Evolutionary conservation across 1,140 invertebrate genomes (phyloP).

Genomic region (Odontomachus brunneus): DNA sequence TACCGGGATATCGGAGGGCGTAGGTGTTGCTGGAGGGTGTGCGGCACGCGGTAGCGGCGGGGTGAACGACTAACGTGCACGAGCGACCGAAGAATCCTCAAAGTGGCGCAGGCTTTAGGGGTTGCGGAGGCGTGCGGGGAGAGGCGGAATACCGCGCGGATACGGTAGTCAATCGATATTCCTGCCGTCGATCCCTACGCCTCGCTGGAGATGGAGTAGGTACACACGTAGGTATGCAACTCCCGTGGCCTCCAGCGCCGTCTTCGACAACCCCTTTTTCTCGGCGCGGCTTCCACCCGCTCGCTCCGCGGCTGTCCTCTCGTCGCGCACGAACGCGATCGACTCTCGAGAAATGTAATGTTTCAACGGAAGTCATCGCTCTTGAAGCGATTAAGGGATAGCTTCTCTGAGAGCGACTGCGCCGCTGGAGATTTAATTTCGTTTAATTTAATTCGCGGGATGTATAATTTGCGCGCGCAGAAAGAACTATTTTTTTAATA

Average conservation of each 20-base stretch:
- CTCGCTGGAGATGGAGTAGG: slow-evolving; percentile 66
- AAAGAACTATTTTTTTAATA: no score
- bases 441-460: no score
- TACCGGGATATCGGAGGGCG: slow-evolving; percentile 55
- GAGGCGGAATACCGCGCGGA: slow-evolving; percentile 43
- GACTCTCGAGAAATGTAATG: slow-evolving; percentile 35
- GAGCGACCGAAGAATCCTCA: slow-evolving; percentile 64
- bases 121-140: not conserved
- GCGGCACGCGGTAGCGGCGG: not conserved
- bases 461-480: no score
- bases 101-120: slow-evolving; percentile 3
- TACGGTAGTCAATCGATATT: slow-evolving; percentile 73
- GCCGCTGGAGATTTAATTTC: no score
- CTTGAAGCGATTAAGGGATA: no score
- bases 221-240: slow-evolving; percentile 68
- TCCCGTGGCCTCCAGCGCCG: slow-evolving; percentile 32
- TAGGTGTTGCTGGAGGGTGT: slow-evolving; percentile 16
- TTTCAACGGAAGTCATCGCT: not conserved
- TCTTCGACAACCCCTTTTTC: slow-evolving; percentile 35
- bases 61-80: slow-evolving; percentile 62
- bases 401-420: no score
- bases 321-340: slow-evolving; percentile 31
- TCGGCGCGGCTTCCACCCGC: not conserved
- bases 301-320: slow-evolving; percentile 36
- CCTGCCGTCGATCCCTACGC: slow-evolving; percentile 67